Conservation (phyloP, 2,888 invertebrate species). For the Lepetodrilus schrolli region DNA sequence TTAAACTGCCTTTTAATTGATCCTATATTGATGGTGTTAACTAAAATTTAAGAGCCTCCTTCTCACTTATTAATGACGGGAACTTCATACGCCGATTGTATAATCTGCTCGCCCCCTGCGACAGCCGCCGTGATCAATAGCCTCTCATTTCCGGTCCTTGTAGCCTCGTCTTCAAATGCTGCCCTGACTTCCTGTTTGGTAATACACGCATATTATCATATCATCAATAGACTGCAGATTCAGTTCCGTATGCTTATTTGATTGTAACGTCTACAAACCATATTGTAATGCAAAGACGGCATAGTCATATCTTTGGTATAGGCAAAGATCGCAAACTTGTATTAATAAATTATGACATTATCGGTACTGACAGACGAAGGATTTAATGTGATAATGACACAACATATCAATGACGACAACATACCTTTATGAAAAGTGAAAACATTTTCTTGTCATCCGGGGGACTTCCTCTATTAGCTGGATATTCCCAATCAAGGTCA, state of each 20-base stretch:
- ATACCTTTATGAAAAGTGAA: slow-evolving; percentile 53
- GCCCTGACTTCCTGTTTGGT: slow-evolving; percentile 89
- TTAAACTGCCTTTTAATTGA: no score
- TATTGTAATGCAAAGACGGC: no score
- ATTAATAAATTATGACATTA: no score
- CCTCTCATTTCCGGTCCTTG: slow-evolving; percentile 86
- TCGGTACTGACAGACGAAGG: background rate
- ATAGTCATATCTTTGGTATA: no score
- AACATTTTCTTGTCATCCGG: slow-evolving; percentile 60
- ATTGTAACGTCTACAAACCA: no score
- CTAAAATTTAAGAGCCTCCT: background rate
- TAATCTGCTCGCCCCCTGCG: slow-evolving; percentile 93
- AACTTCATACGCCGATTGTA: slow-evolving; percentile 94
- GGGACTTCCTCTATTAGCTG: slow-evolving; percentile 62
- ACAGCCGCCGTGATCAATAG: slow-evolving; percentile 93
- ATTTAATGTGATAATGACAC: background rate
- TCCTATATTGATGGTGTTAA: no score
- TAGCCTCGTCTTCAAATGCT: slow-evolving; percentile 90
- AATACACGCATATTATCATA: no score
- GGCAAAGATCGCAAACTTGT: no score
- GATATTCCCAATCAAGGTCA: slow-evolving; percentile 72
- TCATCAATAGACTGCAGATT: no score
- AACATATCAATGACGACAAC: background rate
- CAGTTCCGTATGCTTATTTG: no score
- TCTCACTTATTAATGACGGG: slow-evolving; percentile 87